phyloP scores from a whole-genome alignment of 2,888 invertebrate genomes.

The Colletes collaris region DNA sequence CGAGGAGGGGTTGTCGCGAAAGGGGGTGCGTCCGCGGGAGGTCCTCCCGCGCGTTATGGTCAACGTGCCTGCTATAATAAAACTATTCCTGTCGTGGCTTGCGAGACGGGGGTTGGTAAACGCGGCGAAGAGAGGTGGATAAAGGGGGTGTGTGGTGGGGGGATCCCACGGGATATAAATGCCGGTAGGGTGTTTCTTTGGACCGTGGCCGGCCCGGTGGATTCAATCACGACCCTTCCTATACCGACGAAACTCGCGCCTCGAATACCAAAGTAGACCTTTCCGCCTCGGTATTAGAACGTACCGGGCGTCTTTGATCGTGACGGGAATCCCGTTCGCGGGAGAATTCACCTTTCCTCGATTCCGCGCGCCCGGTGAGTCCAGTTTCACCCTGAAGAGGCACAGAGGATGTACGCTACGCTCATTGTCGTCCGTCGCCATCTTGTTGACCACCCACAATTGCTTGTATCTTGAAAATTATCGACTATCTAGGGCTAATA shows the following conservation, averaged over 20 bases:
- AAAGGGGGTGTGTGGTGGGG: slow-evolving; percentile 42
- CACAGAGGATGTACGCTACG: too few relatives aligned
- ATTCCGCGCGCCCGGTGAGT: not conserved
- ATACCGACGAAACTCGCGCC: slow-evolving; percentile 70
- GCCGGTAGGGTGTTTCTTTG: slow-evolving; percentile 73
- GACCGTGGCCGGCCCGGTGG: slow-evolving; percentile 70
- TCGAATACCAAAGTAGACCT: slow-evolving; percentile 77
- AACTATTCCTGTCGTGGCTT: slow-evolving; percentile 74
- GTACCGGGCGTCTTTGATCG: slow-evolving; percentile 69
- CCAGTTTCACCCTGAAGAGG: too few relatives aligned
- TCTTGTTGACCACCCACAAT: too few relatives aligned
- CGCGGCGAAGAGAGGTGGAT: slow-evolving; percentile 17
- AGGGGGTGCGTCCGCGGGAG: slow-evolving; percentile 36
- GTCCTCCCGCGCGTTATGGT: slow-evolving; percentile 66
- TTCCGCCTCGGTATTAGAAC: slow-evolving; percentile 60
- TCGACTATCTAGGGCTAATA: too few relatives aligned
- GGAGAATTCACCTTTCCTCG: slow-evolving; percentile 46
- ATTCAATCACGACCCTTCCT: slow-evolving; percentile 79
- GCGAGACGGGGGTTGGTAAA: slow-evolving; percentile 20
- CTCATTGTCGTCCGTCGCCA: too few relatives aligned
- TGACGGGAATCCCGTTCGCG: slow-evolving; percentile 58
- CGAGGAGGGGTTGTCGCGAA: too few relatives aligned
- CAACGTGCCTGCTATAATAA: slow-evolving; percentile 77
- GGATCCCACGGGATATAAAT: slow-evolving; percentile 73
- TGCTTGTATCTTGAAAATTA: too few relatives aligned